Evolutionary conservation across 23 tunicate genomes (phyloP).

Genomic region (Halocynthia aurantium): DNA sequence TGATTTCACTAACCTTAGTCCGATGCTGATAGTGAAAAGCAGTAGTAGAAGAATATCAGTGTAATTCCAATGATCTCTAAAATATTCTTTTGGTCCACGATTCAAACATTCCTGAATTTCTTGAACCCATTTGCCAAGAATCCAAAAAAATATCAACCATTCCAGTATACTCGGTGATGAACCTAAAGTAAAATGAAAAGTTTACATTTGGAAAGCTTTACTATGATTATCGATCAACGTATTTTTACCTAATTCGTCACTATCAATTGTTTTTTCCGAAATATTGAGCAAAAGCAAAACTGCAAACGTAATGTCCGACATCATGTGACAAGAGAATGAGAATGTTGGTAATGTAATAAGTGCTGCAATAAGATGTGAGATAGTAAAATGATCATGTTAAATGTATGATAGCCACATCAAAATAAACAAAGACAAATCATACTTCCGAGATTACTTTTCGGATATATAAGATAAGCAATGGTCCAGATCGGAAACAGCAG

Average conservation of each 20-base stretch:
- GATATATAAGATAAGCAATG: constrained; percentile 53
- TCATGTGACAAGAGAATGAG: constrained; percentile 69
- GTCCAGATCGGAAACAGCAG: constrained; percentile 66
- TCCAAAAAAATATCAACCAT: constrained; percentile 35
- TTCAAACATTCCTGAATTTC: constrained; percentile 39
- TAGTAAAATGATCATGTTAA: background rate
- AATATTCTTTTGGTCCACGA: constrained; percentile 24
- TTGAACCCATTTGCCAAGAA: constrained; percentile 52
- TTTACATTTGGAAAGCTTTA: background rate
- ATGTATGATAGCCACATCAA: background rate
- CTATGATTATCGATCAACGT: background rate
- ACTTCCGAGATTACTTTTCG: constrained; percentile 44
- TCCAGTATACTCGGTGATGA: constrained; percentile 22
- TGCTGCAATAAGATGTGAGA: constrained; percentile 19
- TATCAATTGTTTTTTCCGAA: background rate
- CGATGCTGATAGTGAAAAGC: constrained; percentile 19
- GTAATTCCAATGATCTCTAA: constrained; percentile 43
- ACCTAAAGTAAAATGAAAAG: constrained; percentile 1
- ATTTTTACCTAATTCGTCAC: constrained; percentile 7
- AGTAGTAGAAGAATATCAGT: constrained; percentile 16
- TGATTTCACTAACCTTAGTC: constrained; percentile 22
- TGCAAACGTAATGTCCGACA: constrained; percentile 52
- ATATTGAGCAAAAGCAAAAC: constrained; percentile 29
- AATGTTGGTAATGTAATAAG: constrained; percentile 37
- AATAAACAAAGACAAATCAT: background rate